Base-by-base conservation (phyloP, 1,140 invertebrate species). In the Palaemon carinicauda region DNA sequence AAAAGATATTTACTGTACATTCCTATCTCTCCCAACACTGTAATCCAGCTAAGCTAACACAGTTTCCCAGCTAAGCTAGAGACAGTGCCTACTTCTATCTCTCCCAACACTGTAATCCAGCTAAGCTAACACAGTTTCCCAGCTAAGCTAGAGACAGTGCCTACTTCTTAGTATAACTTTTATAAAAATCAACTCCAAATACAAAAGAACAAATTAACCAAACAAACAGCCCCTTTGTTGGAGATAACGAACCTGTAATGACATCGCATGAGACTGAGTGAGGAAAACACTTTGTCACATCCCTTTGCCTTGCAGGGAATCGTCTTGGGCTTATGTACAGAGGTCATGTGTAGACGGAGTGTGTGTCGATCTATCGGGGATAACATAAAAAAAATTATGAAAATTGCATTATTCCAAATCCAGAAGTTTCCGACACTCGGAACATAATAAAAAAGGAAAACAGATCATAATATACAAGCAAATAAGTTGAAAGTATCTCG, bases 301-400 rank as follows among this genome's bases (percentile, higher is more conserved):
- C 84, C 75, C 5, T 41, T 54, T 15, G 73, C 51, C 3, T 24
- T 53, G 51, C 84, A 86, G 24, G 65, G 21, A 21, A 86, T 80
- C n/a, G 84, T 86, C 78, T 86, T 86, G 33, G 84, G 77, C 24
- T 86, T 86, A 51, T 86, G 84, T 7, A 86, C 84, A 10, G 84
- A 86, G 24, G 74, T 56, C 41, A 86, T 33, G 60, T 86, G 84
- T 15, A 80, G 27, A 14, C 84, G 84, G 1, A 86, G 77, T 12
- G 84, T 86, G 19, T 86, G 77, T 7, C 78, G 77, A 53, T 86
- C 84, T 86, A 69, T 69, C 24, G 14, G 5, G 5, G 14, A 27
- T 3, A 31, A 31, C 5, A 31, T 41, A 4, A 69, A 69, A 69
- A 24, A 10, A 27, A 27, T 4, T 24, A 1, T 69, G 15, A 69